A percentile compares a stretch with the other conserved stretches of the same genome.
These are phyloP conservation scores for Sinopyrophorus schimmeli DNA, from an alignment of 2,888 invertebrate species.

Conservation along the genomic window DNA sequence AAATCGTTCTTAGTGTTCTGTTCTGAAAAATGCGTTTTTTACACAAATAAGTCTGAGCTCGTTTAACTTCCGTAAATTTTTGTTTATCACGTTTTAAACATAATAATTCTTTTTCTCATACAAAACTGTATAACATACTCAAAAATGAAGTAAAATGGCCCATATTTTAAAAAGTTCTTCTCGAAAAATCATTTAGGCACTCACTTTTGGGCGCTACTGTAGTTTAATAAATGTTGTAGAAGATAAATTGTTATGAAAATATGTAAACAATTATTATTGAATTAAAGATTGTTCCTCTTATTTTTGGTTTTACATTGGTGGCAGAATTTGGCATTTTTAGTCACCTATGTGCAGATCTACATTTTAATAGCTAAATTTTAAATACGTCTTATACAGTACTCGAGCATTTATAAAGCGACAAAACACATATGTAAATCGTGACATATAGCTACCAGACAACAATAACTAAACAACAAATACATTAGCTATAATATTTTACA, in stretches of 20 bases:
- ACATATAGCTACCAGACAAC: constrained; percentile 24
- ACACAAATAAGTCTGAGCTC: too few relatives aligned
- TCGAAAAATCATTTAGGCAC: too few relatives aligned
- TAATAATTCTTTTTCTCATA: too few relatives aligned
- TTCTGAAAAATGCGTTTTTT: too few relatives aligned
- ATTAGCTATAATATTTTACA: constrained; percentile 9
- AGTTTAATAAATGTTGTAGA: constrained; percentile 27
- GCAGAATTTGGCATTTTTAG: constrained; percentile 26
- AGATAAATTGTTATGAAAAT: constrained; percentile 27
- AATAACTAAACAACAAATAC: constrained; percentile 18
- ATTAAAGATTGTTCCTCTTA: constrained; percentile 27
- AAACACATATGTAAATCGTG: constrained; percentile 10
- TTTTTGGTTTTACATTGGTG: constrained; percentile 19
- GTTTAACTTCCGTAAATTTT: too few relatives aligned
- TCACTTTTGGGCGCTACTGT: too few relatives aligned
- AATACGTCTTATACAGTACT: constrained; percentile 11
- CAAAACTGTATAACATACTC: too few relatives aligned
- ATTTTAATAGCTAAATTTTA: constrained; percentile 5
- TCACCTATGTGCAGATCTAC: constrained; percentile 12
- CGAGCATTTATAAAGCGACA: constrained; percentile 16
- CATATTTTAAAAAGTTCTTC: too few relatives aligned
- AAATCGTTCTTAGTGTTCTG: too few relatives aligned
- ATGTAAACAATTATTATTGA: constrained; percentile 30
- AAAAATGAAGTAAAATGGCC: too few relatives aligned
- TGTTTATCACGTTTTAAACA: too few relatives aligned